Conservation (phyloP, 2,113 vertebrate species). For the Barbus barbus region DNA sequence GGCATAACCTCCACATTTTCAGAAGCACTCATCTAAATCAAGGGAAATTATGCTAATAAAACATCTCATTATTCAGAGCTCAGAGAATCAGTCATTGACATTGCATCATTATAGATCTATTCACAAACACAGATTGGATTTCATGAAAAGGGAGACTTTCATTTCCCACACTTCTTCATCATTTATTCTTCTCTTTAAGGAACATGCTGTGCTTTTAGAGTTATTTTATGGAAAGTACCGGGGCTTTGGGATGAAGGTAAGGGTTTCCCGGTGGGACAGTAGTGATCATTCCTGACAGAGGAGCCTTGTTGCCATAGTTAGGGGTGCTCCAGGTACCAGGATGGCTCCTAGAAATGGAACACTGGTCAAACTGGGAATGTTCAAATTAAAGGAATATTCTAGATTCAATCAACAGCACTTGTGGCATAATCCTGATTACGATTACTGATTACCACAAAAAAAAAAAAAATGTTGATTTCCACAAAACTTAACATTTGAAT, state of each 20-base stretch:
- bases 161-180: slow-evolving; percentile 66
- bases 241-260: slow-evolving; percentile 52
- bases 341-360: too few species aligned
- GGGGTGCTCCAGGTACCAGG: background rate
- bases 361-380: background rate
- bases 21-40: slow-evolving; percentile 78
- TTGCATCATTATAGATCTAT: slow-evolving; percentile 72
- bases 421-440: background rate
- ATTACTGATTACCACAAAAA: background rate
- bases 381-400: background rate
- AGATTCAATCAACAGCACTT: background rate
- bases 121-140: slow-evolving; percentile 73
- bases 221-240: slow-evolving; percentile 46
- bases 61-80: slow-evolving; percentile 73
- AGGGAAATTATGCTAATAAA: slow-evolving; percentile 76
- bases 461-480: background rate
- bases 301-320: slow-evolving; percentile 46
- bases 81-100: slow-evolving; percentile 70
- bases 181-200: slow-evolving; percentile 50
- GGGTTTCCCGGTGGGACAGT: slow-evolving; percentile 59
- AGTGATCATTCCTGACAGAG: slow-evolving; percentile 64
- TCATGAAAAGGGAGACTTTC: slow-evolving; percentile 61
- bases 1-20: slow-evolving; percentile 63
- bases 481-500: background rate
- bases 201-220: slow-evolving; percentile 1